Conservation (phyloP, 92 coral and sea anemone genomes). For the Micromussa lordhowensis region DNA sequence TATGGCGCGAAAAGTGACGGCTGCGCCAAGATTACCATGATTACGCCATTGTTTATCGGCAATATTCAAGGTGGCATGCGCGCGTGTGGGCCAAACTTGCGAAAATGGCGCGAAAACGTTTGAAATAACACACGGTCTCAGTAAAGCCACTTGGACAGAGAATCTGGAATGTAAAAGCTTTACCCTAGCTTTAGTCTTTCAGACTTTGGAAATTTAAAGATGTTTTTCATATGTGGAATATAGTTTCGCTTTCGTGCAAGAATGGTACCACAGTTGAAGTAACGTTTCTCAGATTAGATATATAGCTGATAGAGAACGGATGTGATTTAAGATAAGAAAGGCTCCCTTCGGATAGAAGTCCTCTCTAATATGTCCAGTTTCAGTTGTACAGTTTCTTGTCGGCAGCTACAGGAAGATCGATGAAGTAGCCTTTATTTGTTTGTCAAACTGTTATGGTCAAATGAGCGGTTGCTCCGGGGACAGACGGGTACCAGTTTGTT, state of each 20-base stretch:
- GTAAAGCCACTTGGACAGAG: neutral
- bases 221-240: neutral
- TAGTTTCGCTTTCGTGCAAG: neutral
- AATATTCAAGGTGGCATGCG: neutral
- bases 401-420: neutral
- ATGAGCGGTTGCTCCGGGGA: conserved; percentile 21
- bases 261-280: too few species aligned
- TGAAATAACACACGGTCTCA: neutral
- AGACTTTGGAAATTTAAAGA: neutral
- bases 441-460: conserved; percentile 5
- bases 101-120: neutral
- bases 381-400: neutral
- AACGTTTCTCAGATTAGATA: neutral
- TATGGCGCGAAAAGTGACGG: conserved; percentile 1
- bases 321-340: neutral
- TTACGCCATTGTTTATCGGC: neutral
- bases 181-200: neutral
- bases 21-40: neutral
- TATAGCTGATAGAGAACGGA: neutral
- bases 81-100: neutral
- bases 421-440: neutral
- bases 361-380: neutral
- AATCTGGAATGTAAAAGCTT: neutral
- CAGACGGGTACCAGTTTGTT: conserved; percentile 52
- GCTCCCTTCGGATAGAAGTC: neutral